Evolutionary conservation across 2,113 vertebrate genomes (phyloP), one percentile per base, ranked within the genome.

Genomic region (Zosterops hypoxanthus): DNA sequence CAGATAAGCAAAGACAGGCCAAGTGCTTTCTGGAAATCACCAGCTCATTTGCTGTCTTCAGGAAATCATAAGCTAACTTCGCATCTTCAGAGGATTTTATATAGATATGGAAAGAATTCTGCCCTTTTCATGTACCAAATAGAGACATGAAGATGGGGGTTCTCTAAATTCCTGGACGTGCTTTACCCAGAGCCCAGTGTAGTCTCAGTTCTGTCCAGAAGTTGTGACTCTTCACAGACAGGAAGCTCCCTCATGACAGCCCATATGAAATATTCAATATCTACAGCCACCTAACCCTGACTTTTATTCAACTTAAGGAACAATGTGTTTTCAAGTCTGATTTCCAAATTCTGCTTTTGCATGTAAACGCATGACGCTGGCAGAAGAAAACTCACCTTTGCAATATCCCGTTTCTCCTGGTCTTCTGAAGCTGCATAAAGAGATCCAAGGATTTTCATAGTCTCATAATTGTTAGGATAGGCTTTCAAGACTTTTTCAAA

Each of bases 401-500:
- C 99, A 79, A 99, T 99, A 93, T 99, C 99, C 96, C 99, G 97
- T 97, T 99, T 99, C 93, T 99, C 99, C 96, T 99, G 99, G 96
- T 99, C 99, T 81, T 99, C 99, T 47, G 99, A 99, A 31, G 99
- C 99, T 19, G 99, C 99, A 76, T 99, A 99, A 28, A 99, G 99
- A 26, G 99, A 99, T 16, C 99, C 99, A 76, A 99, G 98, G 95
- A 99, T 99, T 96, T 99, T 99, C 99, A 99, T 99, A 14, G 99
- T 99, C 95, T 99, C 99, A 5, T 99, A 99, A 97, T 99, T 99
- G 96, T 99, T 99, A 90, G 99, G 99, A 92, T 99, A 99, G 56
- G 99, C 99, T 97, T 99, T 99, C 90, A 99, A 97, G 94, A 99
- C 99, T 92, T 99, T 99, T 94, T 99, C 99, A 86, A 99, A 99